Evolutionary conservation across 2,797 vertebrate genomes (phyloP), one percentile per base, ranked within the genome.

Genomic region (Pangasius djambal): DNA sequence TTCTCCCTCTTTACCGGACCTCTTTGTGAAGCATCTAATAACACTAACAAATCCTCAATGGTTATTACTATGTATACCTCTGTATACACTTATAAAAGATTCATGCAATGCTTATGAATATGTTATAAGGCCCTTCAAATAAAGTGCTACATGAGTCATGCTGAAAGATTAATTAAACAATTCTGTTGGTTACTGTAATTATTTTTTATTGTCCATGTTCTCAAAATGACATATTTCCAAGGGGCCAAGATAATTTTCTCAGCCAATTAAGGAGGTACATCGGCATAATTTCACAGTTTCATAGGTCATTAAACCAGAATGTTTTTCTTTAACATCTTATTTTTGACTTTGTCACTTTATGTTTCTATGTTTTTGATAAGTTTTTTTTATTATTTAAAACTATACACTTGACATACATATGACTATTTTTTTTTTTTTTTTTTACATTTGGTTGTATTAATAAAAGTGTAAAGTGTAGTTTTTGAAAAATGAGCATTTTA

Each of bases 141-240:
- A 83, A 83, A 83, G 12, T 44, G 37, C 37, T 44, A 83, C 57
- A 83, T 83, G 25, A 83, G 28, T 44, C 25, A 40, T 83, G 57
- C 20, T 83, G 37, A 63, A 40, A 63, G 34, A 61, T 83, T 28
- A 6, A 28, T 61, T 63, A 18, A 44, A 63, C 25, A 48, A 12
- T 44, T 48, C 7, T 48, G 40, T 18, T 65, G 82, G 34, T 63
- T 61, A 61, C 22, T 83, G 6, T 83, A 65, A 48, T 83, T 63
- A 40, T 63, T 81, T 59, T 37, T 28, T 61, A 15, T 82, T 0
- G 15, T 28, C 31, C 10, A 37, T 82, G 10, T 82, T 82, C 79
- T 7, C 4, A 61, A 61, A 83, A 48, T 65, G 3, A 65, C 57
- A 34, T 7, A 20, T 57, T 79, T 31, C 69, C 69, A 40, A 22